These are phyloP conservation scores for Lagenorhynchus albirostris DNA, from an alignment of 2,113 vertebrate species.

Conservation along the genomic window DNA sequence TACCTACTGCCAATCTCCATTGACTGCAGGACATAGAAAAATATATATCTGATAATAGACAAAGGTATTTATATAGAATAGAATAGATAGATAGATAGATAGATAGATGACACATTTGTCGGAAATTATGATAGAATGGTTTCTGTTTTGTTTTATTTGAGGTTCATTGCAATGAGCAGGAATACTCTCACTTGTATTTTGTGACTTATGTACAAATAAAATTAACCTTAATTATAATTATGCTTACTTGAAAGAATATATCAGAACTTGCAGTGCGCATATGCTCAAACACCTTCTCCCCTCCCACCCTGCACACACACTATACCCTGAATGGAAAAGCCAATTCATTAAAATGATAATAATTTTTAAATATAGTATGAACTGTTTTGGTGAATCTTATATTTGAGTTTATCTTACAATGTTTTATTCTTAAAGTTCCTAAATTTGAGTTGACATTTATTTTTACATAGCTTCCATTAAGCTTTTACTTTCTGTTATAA, in stretches of 20 bases:
- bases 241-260: neutral
- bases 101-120: neutral
- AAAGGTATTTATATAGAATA: neutral
- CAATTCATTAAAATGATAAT: neutral
- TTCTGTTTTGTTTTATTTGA: neutral
- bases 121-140: neutral
- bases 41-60: neutral
- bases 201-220: constrained; percentile 8
- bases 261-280: neutral
- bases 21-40: neutral
- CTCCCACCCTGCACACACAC: neutral
- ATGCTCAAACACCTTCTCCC: neutral
- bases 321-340: neutral
- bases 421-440: constrained; percentile 16
- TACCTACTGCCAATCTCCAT: neutral
- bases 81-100: neutral
- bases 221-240: neutral
- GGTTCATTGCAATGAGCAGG: neutral
- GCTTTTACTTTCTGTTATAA: constrained; percentile 52
- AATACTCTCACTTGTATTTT: neutral
- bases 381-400: neutral
- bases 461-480: constrained; percentile 41
- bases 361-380: neutral
- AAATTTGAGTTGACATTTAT: constrained; percentile 39
- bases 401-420: constrained; percentile 22